Base-by-base conservation (phyloP, 1,140 invertebrate genomes). In the Cotesia glomerata region DNA sequence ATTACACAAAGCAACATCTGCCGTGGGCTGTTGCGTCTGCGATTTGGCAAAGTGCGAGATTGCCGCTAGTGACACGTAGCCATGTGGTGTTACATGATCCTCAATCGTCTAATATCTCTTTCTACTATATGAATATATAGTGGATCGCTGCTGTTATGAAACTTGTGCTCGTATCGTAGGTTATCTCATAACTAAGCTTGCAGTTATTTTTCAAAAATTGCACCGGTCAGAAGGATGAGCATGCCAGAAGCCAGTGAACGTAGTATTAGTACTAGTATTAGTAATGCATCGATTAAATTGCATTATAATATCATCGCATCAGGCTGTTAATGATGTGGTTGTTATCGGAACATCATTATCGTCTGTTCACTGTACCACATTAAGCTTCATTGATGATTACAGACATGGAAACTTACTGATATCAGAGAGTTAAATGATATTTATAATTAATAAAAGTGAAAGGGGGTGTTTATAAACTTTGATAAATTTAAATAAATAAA, bases 1-100 rank as follows among this genome's bases (percentile, higher is more conserved):
- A 83, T 85, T 84, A 82, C 79, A 81, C 71, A 63, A 34, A 71
- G 77, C 75, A 77, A 81, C 83, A 85, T 85, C 80, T 85, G 84
- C 81, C 76, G 73, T 66, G 73, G 71, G 69, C 79, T 61, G 34
- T 69, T 36, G 34, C 35, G 14, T 73, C 69, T 32, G 58, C 56
- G 73, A 68, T 70, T 74, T 65, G 54, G 65, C 56, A 52, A 65
- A 73, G 76, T 70, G 69, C 26, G 56, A 73, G 71, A 65, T 73
- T 71, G 69, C 82, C 75, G 78, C 82, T 82, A 77, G 77, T 76
- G 65, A 76, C 76, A 74, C 67, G 58, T 72, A 73, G 69, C 75
- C 82, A 79, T 83, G 80, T 81, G 81, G 77, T 69, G 69, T 72
- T 79, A 82, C 78, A 78, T 77, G n/a, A 65, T 65, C 36, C 61